phyloP scores from a whole-genome alignment of 2,797 vertebrate genomes.

The Hipposideros larvatus region DNA sequence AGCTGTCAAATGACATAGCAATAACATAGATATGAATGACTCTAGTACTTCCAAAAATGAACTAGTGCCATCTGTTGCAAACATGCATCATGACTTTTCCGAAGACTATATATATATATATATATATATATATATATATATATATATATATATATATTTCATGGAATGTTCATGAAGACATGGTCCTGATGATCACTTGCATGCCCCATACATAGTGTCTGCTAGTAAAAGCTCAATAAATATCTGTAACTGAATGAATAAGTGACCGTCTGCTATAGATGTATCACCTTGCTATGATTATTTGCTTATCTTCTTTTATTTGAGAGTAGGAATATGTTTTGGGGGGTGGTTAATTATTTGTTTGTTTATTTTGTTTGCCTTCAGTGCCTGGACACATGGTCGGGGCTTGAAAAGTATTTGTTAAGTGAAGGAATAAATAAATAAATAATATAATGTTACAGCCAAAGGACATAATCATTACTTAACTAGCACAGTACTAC shows the following conservation, averaged over 20 bases:
- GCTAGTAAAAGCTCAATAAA: background rate
- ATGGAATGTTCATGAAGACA: background rate
- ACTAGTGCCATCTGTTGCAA: too few relatives aligned
- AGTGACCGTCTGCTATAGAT: background rate
- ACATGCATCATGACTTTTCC: too few relatives aligned
- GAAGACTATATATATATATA: too few relatives aligned
- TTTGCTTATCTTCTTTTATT: background rate
- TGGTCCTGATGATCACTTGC: background rate
- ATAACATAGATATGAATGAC: too few relatives aligned
- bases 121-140: too few relatives aligned
- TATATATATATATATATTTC: background rate
- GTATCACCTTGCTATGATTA: background rate
- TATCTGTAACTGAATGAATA: background rate
- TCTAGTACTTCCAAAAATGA: too few relatives aligned
- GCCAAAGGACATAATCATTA: background rate
- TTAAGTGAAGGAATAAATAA: slow-evolving; percentile 3
- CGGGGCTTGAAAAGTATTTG: background rate
- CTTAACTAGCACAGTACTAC: background rate
- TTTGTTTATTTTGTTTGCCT: background rate
- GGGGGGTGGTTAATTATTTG: background rate
- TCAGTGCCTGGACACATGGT: background rate
- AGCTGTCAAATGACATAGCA: too few relatives aligned
- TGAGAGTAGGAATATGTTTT: background rate
- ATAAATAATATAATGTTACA: background rate
- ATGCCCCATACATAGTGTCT: background rate